Evolutionary conservation across 2,113 vertebrate species (phyloP).

Genomic region (Rhabdomys dilectus): DNA sequence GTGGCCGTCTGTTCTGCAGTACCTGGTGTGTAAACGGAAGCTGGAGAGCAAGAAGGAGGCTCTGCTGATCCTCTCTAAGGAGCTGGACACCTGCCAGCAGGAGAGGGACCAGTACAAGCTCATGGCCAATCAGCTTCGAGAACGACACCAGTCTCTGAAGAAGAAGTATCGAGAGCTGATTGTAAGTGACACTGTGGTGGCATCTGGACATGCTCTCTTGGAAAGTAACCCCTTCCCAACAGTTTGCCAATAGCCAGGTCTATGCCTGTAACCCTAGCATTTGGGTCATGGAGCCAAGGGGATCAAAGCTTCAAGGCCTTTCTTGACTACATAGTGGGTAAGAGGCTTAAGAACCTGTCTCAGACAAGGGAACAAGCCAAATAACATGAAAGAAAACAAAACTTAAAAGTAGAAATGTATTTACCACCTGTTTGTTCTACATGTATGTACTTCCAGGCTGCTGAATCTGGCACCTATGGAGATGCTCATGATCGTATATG

Average conservation of each 20-base stretch:
- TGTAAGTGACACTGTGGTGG: slow-evolving; percentile 85
- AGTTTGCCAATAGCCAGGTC: background rate
- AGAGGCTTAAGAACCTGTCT: background rate
- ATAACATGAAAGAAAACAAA: background rate
- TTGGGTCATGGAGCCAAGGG: background rate
- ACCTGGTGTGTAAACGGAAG: slow-evolving; percentile 96
- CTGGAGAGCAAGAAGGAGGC: slow-evolving; percentile 98
- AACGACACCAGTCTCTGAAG: slow-evolving; percentile 96
- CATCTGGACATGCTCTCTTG: background rate
- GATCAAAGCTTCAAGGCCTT: background rate
- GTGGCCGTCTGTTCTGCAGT: slow-evolving; percentile 84
- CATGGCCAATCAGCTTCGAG: slow-evolving; percentile 98
- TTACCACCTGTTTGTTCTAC: background rate
- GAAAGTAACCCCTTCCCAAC: background rate
- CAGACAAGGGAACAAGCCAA: background rate
- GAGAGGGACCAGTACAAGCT: slow-evolving; percentile 98
- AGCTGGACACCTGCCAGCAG: slow-evolving; percentile 97
- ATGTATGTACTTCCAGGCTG: accelerated
- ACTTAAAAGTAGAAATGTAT: background rate
- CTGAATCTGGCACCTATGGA: background rate
- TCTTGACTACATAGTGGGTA: background rate
- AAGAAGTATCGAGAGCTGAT: slow-evolving; percentile 97
- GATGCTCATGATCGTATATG: background rate
- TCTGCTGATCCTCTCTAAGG: slow-evolving; percentile 96
- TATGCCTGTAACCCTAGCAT: background rate